Evolutionary conservation across 2,797 vertebrate genomes (phyloP), one percentile per base, ranked within the genome.

Genomic region (Coregonus suidteri): DNA sequence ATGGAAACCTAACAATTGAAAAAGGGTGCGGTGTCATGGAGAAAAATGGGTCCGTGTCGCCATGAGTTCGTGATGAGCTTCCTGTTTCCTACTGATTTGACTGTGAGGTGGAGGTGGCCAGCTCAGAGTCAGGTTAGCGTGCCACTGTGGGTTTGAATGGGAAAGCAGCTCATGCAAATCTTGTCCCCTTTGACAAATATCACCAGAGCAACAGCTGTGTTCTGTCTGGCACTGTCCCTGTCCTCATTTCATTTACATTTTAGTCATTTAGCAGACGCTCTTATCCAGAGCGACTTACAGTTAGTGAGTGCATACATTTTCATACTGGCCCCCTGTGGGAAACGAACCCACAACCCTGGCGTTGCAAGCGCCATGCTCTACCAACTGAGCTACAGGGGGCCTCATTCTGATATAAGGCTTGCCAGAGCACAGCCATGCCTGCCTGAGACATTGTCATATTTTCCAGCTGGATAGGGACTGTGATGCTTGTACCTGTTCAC

Each of bases 381-480:
- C 25, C 25, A 25, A 25, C 25, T 25, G 25, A 25, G 25, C 25
- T 25, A 25, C 25, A 25, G 25, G 25, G 25, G 25, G 25, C 18
- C 35, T 69, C 35, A 9, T 41, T 69, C 67, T 35, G 31, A 37
- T 69, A n/a, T 34, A 9, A 37, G 30, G 4, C 66, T 34, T 35
- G 31, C 30, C 31, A 68, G 66, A 35, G 66, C 30, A 34, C 5
- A 68, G 31, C 66, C 35, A 37, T 18, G 67, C 6, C 35, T 35
- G 35, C 67, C 15, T 16, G 25, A 3, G 31, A 87, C 6, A 64
- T 30, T 84, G 75, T 86, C 84, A 87, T 82, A 69, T 79, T 86
- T 85, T 79, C 76, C 74, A 78, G 69, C 67, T 65, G 79, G 87
- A 83, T 73, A 76, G 77, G 79, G 65, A 74, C 79, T 64, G 59